Conservation (phyloP, 2,888 invertebrate genomes). For the Drosophila leonis region DNA sequence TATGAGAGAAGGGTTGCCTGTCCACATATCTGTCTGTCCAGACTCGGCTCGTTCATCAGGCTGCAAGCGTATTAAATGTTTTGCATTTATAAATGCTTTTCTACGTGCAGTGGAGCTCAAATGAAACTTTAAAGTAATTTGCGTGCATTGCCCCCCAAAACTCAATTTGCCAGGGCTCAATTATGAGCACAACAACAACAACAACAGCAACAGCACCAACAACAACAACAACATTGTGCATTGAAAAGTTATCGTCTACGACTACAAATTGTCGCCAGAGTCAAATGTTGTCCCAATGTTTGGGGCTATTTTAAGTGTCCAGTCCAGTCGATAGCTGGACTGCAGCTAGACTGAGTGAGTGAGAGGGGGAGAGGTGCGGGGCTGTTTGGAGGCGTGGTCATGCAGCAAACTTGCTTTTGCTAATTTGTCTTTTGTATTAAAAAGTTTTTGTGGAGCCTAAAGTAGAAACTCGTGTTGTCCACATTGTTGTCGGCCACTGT, state of each 20-base stretch:
- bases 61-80: slow-evolving; percentile 45
- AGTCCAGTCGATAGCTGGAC: slow-evolving; percentile 25
- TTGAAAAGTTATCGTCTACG: slow-evolving; percentile 55
- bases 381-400: slow-evolving; percentile 20
- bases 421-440: slow-evolving; percentile 66
- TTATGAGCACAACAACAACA: slow-evolving; percentile 55
- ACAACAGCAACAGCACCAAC: slow-evolving; percentile 33
- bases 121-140: slow-evolving; percentile 56
- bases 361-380: neutral
- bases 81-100: slow-evolving; percentile 50
- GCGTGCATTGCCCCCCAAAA: slow-evolving; percentile 42
- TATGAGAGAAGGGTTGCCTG: neutral
- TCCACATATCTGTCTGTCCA: neutral
- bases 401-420: slow-evolving; percentile 47
- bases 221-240: slow-evolving; percentile 48
- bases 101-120: slow-evolving; percentile 10
- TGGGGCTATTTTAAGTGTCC: slow-evolving; percentile 49
- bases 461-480: slow-evolving; percentile 76
- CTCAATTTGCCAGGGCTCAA: slow-evolving; percentile 54
- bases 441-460: slow-evolving; percentile 73
- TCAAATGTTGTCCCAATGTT: slow-evolving; percentile 53
- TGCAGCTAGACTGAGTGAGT: neutral
- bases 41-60: slow-evolving; percentile 5
- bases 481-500: slow-evolving; percentile 61
- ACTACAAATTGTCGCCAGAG: slow-evolving; percentile 56